These are phyloP conservation scores for Aplodontia rufa DNA, from an alignment of 2,113 vertebrate genomes.

Conservation along the genomic window DNA sequence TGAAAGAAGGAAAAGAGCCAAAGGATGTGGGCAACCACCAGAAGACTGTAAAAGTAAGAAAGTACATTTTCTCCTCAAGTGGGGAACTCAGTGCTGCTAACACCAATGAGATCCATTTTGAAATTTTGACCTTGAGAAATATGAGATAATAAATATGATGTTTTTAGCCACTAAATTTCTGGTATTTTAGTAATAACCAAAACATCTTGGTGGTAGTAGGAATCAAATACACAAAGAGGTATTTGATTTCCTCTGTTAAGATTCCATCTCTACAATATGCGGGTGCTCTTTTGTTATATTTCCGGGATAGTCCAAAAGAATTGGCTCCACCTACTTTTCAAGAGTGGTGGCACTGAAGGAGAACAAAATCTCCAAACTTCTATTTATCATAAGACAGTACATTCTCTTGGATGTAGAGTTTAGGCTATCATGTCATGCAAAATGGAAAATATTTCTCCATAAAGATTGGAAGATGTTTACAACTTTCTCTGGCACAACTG, in stretches of 20 bases:
- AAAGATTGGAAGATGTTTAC: neutral
- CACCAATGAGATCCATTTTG: neutral
- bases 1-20: neutral
- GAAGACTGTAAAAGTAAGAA: neutral
- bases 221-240: neutral
- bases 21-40: neutral
- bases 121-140: neutral
- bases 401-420: neutral
- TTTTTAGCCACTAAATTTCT: neutral
- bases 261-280: too few relatives aligned
- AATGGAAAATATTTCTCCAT: neutral
- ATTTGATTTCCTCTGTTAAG: neutral
- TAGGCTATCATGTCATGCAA: neutral
- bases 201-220: neutral
- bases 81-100: neutral
- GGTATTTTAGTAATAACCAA: neutral
- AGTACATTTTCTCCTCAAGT: neutral
- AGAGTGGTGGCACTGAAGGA: neutral
- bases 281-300: neutral
- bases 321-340: neutral
- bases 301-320: neutral
- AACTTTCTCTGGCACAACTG: neutral
- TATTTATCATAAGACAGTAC: neutral
- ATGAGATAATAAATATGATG: neutral
- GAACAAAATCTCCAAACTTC: neutral